Base-by-base conservation (phyloP, 2,113 vertebrate species). In the Apteryx mantelli region DNA sequence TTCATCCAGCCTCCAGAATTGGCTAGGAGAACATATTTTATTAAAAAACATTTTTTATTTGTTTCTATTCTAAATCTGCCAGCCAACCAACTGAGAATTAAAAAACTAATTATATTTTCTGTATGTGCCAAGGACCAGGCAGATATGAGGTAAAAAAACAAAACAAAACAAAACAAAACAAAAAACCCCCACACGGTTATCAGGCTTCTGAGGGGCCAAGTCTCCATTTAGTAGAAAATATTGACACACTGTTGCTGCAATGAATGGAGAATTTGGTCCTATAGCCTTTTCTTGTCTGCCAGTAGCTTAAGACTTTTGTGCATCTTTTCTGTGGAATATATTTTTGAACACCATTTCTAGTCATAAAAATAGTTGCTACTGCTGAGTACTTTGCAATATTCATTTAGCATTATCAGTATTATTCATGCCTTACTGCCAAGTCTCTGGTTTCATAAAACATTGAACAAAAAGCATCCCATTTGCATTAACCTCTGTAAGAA, bases 21-120 rank as follows among this genome's bases (percentile, higher is more conserved):
- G 64, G 26, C 38, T 60, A 77, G 84, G 71, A 89, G 90, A 93
- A 92, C 15, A 74, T 85, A 83, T 93, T 97, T 97, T 96, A 97
- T 96, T 97, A 92, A 97, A 96, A 56, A 95, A 69, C 26, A 34
- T 86, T 97, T 97, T 95, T 91, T 84, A 40, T 94, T 95, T 98
- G 11, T 88, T 78, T 90, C 6, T 96, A 71, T 71, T 97, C 88
- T 95, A 95, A 92, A 88, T 89, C 84, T 98, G 74, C 66, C 79
- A 95, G 70, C 22, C 53, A 94, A 82, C 38, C 11, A 92, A 63
- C 7, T 68, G 74, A 66, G 64, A 91, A 94, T 74, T 93, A 86
- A 91, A 96, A 88, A 60, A 13, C 7, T 71, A 53, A 77, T 91
- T 79, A n/a, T n/a, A 42, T 73, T 89, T 71, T 60, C n/a, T 61